These are phyloP conservation scores for Watersipora subatra DNA, from an alignment of 1,140 invertebrate genomes.

Conservation along the genomic window DNA sequence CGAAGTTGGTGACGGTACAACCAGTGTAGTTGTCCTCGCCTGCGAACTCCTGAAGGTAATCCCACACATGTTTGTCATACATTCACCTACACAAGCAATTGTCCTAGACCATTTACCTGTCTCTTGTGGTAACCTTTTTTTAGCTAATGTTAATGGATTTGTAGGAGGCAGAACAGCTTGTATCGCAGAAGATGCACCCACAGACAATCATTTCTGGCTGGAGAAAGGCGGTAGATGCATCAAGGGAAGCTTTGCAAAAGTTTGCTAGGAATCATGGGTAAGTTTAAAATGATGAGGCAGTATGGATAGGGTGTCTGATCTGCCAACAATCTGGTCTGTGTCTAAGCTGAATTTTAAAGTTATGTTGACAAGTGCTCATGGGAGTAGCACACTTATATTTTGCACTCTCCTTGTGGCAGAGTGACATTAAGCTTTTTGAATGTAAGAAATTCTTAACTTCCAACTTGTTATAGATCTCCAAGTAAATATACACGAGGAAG, in stretches of 20 bases:
- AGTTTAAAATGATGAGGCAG: slow-evolving; percentile 1
- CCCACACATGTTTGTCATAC: no score
- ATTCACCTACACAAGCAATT: no score
- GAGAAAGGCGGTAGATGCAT: slow-evolving; percentile 69
- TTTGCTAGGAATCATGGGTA: slow-evolving; percentile 63
- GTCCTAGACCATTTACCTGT: not conserved
- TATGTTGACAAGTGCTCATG: no score
- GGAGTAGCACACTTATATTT: no score
- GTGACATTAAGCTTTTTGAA: no score
- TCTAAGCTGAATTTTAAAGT: not conserved
- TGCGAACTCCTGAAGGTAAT: slow-evolving; percentile 68
- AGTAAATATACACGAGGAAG: no score
- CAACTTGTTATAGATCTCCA: no score
- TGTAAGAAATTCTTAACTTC: no score
- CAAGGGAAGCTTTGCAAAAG: slow-evolving; percentile 62
- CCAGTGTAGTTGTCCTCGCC: slow-evolving; percentile 92
- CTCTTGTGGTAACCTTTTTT: not conserved
- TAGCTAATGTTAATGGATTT: no score
- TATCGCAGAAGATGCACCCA: slow-evolving; percentile 89
- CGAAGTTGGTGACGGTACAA: slow-evolving; percentile 99
- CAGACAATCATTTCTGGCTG: slow-evolving; percentile 95
- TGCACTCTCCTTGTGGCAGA: no score
- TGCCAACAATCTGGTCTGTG: not conserved
- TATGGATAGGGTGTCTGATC: not conserved
- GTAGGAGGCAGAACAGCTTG: slow-evolving; percentile 83